These are phyloP conservation scores for Neoseiulus cucumeris DNA, from an alignment of 1,140 invertebrate species.

Conservation along the genomic window DNA sequence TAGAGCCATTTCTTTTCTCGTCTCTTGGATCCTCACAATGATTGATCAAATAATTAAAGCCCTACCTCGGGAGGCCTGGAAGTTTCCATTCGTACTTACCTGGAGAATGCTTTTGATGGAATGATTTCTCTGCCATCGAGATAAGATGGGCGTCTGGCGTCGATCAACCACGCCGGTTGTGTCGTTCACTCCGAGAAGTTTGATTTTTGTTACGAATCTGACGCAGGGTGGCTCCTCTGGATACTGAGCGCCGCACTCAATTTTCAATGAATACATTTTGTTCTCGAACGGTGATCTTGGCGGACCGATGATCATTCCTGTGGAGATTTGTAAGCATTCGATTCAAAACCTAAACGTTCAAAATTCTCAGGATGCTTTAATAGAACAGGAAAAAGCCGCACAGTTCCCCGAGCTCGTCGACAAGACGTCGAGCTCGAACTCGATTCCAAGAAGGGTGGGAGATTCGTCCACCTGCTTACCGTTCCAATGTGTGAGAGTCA, in stretches of 20 bases:
- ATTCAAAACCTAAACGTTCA: too few species aligned
- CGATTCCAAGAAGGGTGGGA: too few species aligned
- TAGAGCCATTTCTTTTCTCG: too few species aligned
- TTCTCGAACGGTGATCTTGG: slow-evolving; percentile 96
- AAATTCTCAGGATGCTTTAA: too few species aligned
- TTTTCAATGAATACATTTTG: slow-evolving; percentile 94
- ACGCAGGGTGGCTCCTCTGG: slow-evolving; percentile 84
- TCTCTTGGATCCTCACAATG: too few species aligned
- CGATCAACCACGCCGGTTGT: slow-evolving; percentile 85
- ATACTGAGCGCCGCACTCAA: slow-evolving; percentile 88
- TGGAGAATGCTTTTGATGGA: slow-evolving; percentile 76
- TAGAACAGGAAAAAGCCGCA: too few species aligned
- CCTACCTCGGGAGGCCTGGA: too few species aligned
- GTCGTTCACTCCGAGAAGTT: slow-evolving; percentile 92
- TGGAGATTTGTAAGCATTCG: too few species aligned
- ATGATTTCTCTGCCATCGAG: slow-evolving; percentile 81
- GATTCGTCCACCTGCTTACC: background rate
- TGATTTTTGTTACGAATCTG: slow-evolving; percentile 92
- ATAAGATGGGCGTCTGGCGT: slow-evolving; percentile 68
- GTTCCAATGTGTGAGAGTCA: slow-evolving; percentile 89
- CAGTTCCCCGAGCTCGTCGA: too few species aligned
- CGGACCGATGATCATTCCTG: slow-evolving; percentile 96
- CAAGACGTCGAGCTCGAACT: too few species aligned
- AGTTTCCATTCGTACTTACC: background rate
- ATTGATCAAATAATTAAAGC: too few species aligned